Conservation (phyloP, 2,888 invertebrate genomes). For the Pachycephus smyrnensis region DNA sequence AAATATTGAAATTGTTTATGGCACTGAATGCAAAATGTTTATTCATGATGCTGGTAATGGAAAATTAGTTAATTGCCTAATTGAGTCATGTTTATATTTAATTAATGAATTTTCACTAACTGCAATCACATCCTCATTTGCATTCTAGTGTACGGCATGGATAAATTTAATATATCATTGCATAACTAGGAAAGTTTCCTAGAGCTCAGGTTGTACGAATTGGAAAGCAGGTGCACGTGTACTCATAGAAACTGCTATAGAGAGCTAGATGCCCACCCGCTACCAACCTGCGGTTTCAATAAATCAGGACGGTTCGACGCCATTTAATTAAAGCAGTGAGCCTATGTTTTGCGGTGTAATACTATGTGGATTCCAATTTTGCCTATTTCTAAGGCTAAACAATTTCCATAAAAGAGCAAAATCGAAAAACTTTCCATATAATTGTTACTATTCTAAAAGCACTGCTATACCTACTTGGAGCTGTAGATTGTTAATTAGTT, state of each 20-base stretch:
- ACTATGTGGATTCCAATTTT: conserved; percentile 11
- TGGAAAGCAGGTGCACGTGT: conserved; percentile 15
- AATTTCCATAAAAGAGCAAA: not conserved
- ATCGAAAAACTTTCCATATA: no score
- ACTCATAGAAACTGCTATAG: not conserved
- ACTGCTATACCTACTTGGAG: not conserved
- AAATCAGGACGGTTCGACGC: conserved; percentile 24
- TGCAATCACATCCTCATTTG: not conserved
- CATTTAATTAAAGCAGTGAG: conserved; percentile 26
- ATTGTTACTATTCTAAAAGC: not conserved
- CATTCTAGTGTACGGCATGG: not conserved
- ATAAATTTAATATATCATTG: not conserved
- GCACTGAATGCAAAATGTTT: not conserved
- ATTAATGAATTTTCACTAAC: not conserved
- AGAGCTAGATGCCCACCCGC: conserved; percentile 1
- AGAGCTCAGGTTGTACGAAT: conserved; percentile 7
- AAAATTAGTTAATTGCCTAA: not conserved
- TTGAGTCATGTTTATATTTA: not conserved
- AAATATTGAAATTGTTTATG: not conserved
- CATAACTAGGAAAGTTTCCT: conserved; percentile 14
- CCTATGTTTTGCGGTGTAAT: conserved; percentile 24
- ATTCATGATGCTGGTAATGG: not conserved
- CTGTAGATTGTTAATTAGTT: not conserved
- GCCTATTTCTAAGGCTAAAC: not conserved
- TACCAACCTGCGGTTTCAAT: conserved; percentile 18